These are phyloP conservation scores for Agriopis leucophaearia DNA, from an alignment of 2,888 invertebrate genomes.

Conservation along the genomic window DNA sequence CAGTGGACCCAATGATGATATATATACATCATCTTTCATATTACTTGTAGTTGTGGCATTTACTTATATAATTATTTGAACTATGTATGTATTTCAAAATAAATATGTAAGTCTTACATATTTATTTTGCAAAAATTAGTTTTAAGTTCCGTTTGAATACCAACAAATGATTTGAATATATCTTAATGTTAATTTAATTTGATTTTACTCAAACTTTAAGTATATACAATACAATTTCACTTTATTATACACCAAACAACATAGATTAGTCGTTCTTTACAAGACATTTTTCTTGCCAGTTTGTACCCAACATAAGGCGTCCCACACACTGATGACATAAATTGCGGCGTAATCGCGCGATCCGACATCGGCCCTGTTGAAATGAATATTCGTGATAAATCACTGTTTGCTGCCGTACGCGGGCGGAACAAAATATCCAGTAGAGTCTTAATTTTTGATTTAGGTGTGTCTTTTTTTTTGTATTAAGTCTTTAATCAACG, in stretches of 20 bases:
- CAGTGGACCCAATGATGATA: neutral
- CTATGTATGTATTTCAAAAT: no score
- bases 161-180: neutral
- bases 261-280: neutral
- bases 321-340: slow-evolving; percentile 69
- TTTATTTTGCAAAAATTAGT: no score
- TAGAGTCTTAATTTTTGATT: slow-evolving; percentile 20
- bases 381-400: slow-evolving; percentile 85
- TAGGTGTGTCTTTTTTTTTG: no score
- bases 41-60: neutral
- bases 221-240: no score
- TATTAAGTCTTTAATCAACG: no score
- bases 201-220: neutral
- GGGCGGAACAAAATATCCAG: slow-evolving; percentile 34
- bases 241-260: no score
- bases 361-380: slow-evolving; percentile 81
- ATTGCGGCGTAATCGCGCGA: slow-evolving; percentile 79
- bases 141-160: no score
- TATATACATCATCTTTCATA: neutral
- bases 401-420: slow-evolving; percentile 77
- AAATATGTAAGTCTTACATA: no score
- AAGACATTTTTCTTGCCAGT: slow-evolving; percentile 8
- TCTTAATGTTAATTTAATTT: neutral
- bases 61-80: no score
- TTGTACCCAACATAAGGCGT: slow-evolving; percentile 34